A percentile compares a stretch with the other conserved stretches of the same genome.
phyloP scores from a whole-genome alignment of 2,113 vertebrate species.

The Hucho hucho region DNA sequence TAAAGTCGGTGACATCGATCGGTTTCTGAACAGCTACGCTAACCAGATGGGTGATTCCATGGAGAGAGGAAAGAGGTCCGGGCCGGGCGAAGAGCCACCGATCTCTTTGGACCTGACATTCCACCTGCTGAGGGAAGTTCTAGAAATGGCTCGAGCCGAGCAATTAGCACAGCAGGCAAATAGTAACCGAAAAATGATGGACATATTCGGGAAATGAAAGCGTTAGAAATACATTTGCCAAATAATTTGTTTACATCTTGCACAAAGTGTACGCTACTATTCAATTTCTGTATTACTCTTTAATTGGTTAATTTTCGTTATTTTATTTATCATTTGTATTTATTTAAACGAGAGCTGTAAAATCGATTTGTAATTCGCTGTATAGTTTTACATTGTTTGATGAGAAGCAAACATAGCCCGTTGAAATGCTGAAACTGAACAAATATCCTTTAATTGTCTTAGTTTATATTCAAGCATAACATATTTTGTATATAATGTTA shows the following conservation, averaged over 20 bases:
- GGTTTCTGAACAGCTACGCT: constrained; percentile 33
- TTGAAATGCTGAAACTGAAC: constrained; percentile 25
- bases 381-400: constrained; percentile 13
- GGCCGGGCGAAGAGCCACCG: constrained; percentile 73
- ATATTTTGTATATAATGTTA: constrained; percentile 10
- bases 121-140: constrained; percentile 87
- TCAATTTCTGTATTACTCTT: constrained; percentile 67
- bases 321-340: constrained; percentile 53
- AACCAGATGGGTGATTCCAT: constrained; percentile 55
- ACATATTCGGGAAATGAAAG: constrained; percentile 83
- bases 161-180: constrained; percentile 85
- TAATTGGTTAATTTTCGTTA: constrained; percentile 74
- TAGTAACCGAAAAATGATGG: constrained; percentile 90
- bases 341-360: constrained; percentile 58
- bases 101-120: constrained; percentile 94
- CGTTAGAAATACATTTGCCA: constrained; percentile 55
- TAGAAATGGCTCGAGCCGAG: constrained; percentile 88
- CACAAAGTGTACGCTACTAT: constrained; percentile 65
- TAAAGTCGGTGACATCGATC: constrained; percentile 33
- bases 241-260: constrained; percentile 66
- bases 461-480: neutral
- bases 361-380: constrained; percentile 7
- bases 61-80: constrained; percentile 71
- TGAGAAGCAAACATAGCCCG: neutral
- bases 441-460: neutral